These are phyloP conservation scores for Astropecten irregularis DNA, from an alignment of 53 echinoderm and acorn worm genomes.

Conservation along the genomic window DNA sequence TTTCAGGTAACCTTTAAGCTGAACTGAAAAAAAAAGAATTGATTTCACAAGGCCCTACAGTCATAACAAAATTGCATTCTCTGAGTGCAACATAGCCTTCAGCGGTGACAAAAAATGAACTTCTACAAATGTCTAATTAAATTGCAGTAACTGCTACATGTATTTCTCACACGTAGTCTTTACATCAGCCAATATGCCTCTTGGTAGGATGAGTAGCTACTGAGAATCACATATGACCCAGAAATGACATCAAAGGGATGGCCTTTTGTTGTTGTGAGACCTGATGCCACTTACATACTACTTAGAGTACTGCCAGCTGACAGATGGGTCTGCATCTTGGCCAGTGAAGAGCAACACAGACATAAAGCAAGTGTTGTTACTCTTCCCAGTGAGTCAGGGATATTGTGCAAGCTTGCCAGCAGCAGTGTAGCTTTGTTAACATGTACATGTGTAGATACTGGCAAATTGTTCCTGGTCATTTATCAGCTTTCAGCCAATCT, in stretches of 20 bases:
- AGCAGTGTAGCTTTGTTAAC: no score
- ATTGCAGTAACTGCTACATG: background rate
- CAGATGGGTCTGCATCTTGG: background rate
- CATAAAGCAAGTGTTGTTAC: no score
- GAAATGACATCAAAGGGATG: background rate
- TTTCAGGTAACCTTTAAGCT: no score
- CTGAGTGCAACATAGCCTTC: background rate
- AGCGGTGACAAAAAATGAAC: background rate
- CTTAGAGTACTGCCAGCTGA: background rate
- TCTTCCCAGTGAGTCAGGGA: no score
- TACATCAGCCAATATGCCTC: background rate
- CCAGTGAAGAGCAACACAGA: background rate
- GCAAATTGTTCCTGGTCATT: no score
- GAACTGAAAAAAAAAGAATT: no score
- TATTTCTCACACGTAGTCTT: background rate
- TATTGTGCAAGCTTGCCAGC: no score
- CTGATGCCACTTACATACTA: background rate
- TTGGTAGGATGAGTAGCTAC: background rate
- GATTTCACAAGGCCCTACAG: no score
- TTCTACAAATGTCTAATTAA: slow-evolving; percentile 10
- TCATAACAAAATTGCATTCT: background rate
- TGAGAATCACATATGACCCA: background rate
- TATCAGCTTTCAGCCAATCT: no score
- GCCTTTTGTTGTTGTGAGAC: background rate
- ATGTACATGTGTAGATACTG: no score